Percentiles rank a stretch among this genome's conserved stretches.
Evolutionary conservation across 2,113 vertebrate species (phyloP).

Genomic region (pig (Sus scrofa)): T2T-Sscrofa CM000816.6:80088501-80089000

Average conservation of each 20-base stretch:
- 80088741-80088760: neutral
- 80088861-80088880: neutral
- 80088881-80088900: conserved; percentile 13
- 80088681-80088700: neutral
- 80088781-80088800: neutral
- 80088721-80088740: neutral
- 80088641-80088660: neutral
- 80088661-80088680: neutral
- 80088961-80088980: conserved; percentile 14
- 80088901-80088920: neutral
- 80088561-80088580: neutral
- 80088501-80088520: neutral
- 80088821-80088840: neutral
- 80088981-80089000: neutral
- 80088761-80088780: neutral
- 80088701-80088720: neutral
- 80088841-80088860: neutral
- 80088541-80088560: neutral
- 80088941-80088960: neutral
- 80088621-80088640: neutral
- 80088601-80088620: neutral
- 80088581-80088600: neutral
- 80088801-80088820: neutral
- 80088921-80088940: conserved; percentile 32
- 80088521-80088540: neutral